Conservation (phyloP, 2,797 vertebrate species). For the Lepilemur septentrionalis region DNA sequence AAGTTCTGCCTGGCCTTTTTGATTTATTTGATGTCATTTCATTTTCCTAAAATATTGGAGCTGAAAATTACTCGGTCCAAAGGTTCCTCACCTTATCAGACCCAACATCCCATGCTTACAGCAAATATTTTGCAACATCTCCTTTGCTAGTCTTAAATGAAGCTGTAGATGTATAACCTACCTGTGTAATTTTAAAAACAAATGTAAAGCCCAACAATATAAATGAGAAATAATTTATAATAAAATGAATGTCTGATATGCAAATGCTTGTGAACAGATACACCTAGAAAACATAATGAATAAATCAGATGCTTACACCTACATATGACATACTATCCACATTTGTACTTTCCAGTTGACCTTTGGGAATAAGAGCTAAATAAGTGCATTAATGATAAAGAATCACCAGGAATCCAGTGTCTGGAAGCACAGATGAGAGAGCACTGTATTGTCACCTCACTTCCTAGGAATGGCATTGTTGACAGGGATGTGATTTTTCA, state of each 20-base stretch:
- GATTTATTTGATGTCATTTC: not conserved
- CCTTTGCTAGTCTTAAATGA: not conserved
- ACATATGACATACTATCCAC: not conserved
- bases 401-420: not conserved
- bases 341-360: not conserved
- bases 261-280: not conserved
- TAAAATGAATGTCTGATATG: not conserved
- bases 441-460: fast-evolving
- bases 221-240: not conserved
- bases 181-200: not conserved
- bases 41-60: constrained; percentile 33
- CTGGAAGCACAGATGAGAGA: not conserved
- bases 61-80: not conserved
- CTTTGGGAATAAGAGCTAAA: not conserved
- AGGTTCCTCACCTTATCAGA: not conserved
- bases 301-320: not conserved
- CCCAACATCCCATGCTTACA: not conserved
- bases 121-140: not conserved
- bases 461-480: not conserved
- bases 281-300: not conserved
- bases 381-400: not conserved
- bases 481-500: not conserved
- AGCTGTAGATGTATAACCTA: not conserved
- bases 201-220: not conserved
- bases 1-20: not conserved